Conservation (phyloP, 2,113 vertebrate species). For the Carlito syrichta region DNA sequence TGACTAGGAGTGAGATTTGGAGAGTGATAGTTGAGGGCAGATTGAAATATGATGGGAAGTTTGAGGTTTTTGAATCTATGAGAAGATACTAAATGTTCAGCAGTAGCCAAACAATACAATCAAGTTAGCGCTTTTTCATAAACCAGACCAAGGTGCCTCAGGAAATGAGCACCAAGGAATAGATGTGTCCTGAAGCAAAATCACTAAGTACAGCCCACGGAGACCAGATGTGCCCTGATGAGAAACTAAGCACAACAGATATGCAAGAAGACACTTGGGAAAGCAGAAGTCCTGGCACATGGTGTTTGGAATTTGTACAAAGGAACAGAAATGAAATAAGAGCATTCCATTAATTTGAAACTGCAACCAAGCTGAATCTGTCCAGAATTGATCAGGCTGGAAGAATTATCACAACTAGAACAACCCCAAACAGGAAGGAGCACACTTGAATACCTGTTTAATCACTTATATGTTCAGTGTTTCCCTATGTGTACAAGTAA, state of each 20-base stretch:
- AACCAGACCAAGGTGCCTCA: neutral
- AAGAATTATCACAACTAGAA: neutral
- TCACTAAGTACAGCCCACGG: neutral
- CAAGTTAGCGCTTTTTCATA: neutral
- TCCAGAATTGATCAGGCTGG: neutral
- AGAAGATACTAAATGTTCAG: neutral
- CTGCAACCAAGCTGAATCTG: neutral
- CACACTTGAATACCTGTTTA: too few relatives aligned
- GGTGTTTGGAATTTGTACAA: neutral
- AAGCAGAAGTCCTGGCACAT: neutral
- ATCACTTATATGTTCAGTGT: neutral
- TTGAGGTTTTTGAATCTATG: neutral
- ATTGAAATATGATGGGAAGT: neutral
- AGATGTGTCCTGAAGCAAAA: neutral
- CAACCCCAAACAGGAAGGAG: neutral
- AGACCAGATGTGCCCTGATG: neutral
- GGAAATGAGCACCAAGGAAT: neutral
- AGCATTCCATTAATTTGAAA: neutral
- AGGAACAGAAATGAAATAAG: neutral
- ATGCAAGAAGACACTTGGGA: neutral
- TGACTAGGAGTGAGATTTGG: conserved; percentile 50
- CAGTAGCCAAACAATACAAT: neutral
- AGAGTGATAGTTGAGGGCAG: neutral
- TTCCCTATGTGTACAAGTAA: neutral
- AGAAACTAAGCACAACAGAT: neutral